phyloP scores from a whole-genome alignment of 2,797 vertebrate genomes.

The Danio jaintianensis region DNA sequence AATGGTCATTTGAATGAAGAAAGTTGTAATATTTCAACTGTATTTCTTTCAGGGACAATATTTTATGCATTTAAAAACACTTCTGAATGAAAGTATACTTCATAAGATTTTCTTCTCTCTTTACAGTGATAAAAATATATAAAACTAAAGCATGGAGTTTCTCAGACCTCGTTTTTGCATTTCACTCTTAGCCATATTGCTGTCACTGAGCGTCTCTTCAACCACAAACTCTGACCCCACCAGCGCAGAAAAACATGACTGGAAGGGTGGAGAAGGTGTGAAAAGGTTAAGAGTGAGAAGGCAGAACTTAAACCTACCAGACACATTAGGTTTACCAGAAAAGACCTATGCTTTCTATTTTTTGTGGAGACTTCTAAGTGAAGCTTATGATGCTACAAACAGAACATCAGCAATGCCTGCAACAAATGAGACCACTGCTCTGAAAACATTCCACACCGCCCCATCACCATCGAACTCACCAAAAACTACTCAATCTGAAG shows the following conservation, averaged over 20 bases:
- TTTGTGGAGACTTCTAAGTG: constrained; percentile 1
- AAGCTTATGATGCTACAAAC: neutral
- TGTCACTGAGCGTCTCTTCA: neutral
- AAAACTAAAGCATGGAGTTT: constrained; percentile 19
- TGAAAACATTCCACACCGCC: neutral
- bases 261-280: constrained; percentile 2
- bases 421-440: neutral
- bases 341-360: neutral
- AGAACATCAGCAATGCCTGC: neutral
- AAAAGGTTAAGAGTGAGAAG: constrained; percentile 19
- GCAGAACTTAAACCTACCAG: neutral
- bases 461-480: neutral
- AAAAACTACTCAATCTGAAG: constrained; percentile 5
- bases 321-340: neutral
- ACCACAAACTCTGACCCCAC: constrained; percentile 21
- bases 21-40: too few species aligned
- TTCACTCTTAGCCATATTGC: constrained; percentile 13
- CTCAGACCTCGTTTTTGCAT: constrained; percentile 4
- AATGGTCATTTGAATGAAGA: too few species aligned
- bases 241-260: neutral
- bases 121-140: constrained; percentile 6
- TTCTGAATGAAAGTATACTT: too few species aligned
- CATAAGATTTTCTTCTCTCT: neutral
- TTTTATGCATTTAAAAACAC: too few species aligned
- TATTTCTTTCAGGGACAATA: too few species aligned